Conservation (phyloP, 92 coral and sea anemone genomes). For the Muricea muricata region DNA sequence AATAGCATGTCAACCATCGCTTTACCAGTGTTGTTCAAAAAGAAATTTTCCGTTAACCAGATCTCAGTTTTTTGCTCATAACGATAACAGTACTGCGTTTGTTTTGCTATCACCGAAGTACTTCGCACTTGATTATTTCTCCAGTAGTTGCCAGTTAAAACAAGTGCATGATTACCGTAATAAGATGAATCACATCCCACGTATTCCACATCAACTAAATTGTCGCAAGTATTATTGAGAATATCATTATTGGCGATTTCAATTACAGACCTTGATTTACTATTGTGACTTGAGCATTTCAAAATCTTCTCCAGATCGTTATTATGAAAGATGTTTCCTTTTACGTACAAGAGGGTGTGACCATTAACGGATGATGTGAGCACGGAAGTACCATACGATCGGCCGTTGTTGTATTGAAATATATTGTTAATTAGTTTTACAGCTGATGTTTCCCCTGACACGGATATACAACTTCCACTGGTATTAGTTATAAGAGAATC, state of each 20-base stretch:
- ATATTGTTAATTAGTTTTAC: background rate
- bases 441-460: background rate
- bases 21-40: background rate
- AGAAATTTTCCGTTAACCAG: background rate
- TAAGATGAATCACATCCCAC: background rate
- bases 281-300: too few relatives aligned
- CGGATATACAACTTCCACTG: background rate
- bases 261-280: background rate
- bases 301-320: background rate
- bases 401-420: conserved; percentile 10
- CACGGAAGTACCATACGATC: background rate
- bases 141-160: background rate
- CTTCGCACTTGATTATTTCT: background rate
- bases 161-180: background rate
- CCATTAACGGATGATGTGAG: background rate
- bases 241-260: background rate
- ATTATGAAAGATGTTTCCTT: conserved; percentile 6
- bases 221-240: background rate
- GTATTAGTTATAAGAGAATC: background rate
- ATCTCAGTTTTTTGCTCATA: background rate
- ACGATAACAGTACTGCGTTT: background rate
- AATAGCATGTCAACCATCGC: conserved; percentile 1
- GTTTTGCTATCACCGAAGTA: background rate
- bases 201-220: background rate
- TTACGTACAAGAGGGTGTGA: background rate